Evolutionary conservation across 2,797 vertebrate species (phyloP), one percentile per base, ranked within the genome.

Genomic region (Cynopterus sphinx): DNA sequence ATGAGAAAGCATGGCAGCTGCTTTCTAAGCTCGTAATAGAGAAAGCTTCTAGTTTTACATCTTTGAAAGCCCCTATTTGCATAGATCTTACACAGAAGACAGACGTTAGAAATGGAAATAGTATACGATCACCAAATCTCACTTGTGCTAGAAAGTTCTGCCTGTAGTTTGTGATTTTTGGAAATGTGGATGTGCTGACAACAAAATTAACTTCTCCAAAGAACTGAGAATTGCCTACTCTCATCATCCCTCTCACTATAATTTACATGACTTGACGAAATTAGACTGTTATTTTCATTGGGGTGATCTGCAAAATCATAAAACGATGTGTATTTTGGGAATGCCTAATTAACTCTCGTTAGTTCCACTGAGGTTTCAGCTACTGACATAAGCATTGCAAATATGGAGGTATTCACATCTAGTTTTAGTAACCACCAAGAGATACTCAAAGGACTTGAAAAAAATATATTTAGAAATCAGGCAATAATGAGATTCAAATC

Each of bases 301-400:
- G 12, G 43, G 92, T 61, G 83, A 97, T 96, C 95, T 96, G 94
- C 95, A 98, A 98, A 97, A 79, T 94, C 57, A 95, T 95, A 95
- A 97, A 98, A n/a, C 1, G 4, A 5, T 95, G 87, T 87, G 55
- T 93, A 97, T 98, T 98, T 96, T 96, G 88, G 97, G 97, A 97
- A 95, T 43, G 46, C 67, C 90, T 97, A 97, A 97, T 98, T 97
- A 97, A 97, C 92, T 93, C 94, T 96, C 33, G 22, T 96, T 90
- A 67, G 90, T 91, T 90, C 88, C 93, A 84, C 61, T 31, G 89
- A 96, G 88, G 88, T 90, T 96, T 97, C 71, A 78, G 91, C 74
- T 77, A 77, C 5, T 61, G 79, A 84, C 87, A 74, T 51, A 87
- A 94, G 88, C 85, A 77, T 2, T 71, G 68, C 77, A 96, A 65